These are phyloP conservation scores for Corynorhinus townsendii DNA, from an alignment of 2,113 vertebrate genomes.

Conservation along the genomic window DNA sequence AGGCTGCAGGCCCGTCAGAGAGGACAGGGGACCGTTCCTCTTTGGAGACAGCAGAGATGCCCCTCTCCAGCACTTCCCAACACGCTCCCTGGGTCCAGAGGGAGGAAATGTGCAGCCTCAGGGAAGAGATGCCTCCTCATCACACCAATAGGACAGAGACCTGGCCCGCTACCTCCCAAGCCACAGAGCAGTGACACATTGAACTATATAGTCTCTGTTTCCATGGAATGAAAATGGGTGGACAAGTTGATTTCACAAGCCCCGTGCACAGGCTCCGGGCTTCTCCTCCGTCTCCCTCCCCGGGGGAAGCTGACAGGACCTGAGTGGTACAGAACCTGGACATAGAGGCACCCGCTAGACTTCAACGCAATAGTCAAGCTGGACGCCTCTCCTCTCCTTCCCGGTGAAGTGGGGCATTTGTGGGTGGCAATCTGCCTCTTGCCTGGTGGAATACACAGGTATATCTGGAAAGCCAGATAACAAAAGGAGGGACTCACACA, in stretches of 20 bases:
- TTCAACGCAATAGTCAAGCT: accelerated
- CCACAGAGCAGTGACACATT: background rate
- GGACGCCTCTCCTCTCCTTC: background rate
- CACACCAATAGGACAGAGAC: background rate
- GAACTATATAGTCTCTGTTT: background rate
- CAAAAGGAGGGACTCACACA: background rate
- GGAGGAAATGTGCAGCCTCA: background rate
- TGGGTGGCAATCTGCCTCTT: background rate
- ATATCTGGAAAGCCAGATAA: background rate
- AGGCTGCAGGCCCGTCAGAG: background rate
- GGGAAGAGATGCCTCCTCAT: background rate
- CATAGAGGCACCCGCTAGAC: accelerated
- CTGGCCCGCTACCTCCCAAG: background rate
- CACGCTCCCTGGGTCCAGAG: accelerated
- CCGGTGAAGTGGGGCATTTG: background rate
- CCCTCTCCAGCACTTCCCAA: too few species aligned
- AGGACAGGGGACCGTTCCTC: background rate
- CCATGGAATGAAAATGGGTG: background rate
- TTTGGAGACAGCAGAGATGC: background rate
- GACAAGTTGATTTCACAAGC: background rate
- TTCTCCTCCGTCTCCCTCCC: background rate
- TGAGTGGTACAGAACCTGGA: background rate
- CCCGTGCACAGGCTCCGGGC: background rate
- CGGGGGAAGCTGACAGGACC: background rate
- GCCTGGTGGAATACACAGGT: background rate